Conservation (phyloP, 1,140 invertebrate species). For the Drosophila ogumai region DNA sequence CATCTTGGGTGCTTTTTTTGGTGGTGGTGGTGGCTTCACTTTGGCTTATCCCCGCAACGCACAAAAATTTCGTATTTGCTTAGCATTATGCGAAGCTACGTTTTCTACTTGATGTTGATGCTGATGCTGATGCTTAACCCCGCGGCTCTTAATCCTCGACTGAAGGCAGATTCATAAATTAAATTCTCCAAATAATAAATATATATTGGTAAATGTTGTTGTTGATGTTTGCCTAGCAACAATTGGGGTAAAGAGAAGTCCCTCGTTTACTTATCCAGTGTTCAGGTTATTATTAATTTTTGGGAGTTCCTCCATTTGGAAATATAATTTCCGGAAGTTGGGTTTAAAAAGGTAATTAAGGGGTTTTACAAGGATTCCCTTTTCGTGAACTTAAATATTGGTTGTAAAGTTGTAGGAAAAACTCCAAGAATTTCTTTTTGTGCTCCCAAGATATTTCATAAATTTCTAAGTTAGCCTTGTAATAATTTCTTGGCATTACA, state of each 20-base stretch:
- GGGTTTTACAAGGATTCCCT: not conserved
- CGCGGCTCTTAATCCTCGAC: slow-evolving; percentile 5
- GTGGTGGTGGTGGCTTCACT: slow-evolving; percentile 16
- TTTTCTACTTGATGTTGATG: slow-evolving; percentile 35
- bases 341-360: not conserved
- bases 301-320: not conserved
- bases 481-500: not conserved
- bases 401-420: not conserved
- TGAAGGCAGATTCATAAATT: slow-evolving; percentile 61
- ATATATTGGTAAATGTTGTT: slow-evolving; percentile 58
- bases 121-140: slow-evolving; percentile 22
- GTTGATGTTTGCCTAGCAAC: slow-evolving; percentile 26
- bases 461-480: not conserved
- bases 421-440: not conserved
- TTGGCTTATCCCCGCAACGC: slow-evolving; percentile 18
- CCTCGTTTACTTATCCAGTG: not conserved
- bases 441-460: not conserved
- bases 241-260: not conserved
- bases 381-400: not conserved
- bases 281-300: not conserved
- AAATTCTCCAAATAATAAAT: slow-evolving; percentile 82
- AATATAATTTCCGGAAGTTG: slow-evolving; percentile 2
- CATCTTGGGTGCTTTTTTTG: slow-evolving; percentile 4
- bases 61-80: slow-evolving; percentile 59
- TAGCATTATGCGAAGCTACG: slow-evolving; percentile 60